A percentile compares a stretch with the other conserved stretches of the same genome.
Conservation (phyloP, 1,140 invertebrate genomes). For the Yoshiicerus persimilis region DNA sequence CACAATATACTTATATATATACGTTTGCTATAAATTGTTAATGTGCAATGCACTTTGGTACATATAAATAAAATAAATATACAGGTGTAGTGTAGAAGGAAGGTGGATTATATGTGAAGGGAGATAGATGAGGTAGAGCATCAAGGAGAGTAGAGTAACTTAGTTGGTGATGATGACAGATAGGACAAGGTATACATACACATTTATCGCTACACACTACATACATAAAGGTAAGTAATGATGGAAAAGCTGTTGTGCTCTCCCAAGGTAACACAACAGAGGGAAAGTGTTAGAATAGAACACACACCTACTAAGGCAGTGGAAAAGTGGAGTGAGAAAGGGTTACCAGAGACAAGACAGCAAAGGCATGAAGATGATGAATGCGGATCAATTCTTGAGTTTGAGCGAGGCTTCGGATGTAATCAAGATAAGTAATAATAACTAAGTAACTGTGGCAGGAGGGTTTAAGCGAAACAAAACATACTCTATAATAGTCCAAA, state of each 20-base stretch:
- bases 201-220: too few relatives aligned
- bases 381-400: conserved; percentile 25
- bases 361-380: conserved; percentile 19
- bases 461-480: neutral
- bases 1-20: neutral
- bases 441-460: conserved; percentile 3
- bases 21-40: neutral
- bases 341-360: neutral
- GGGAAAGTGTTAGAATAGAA: neutral
- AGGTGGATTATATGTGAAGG: neutral
- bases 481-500: too few relatives aligned
- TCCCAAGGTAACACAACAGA: neutral
- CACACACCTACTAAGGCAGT: neutral
- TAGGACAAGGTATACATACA: neutral
- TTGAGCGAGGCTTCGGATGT: neutral
- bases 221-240: neutral
- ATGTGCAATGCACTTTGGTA: neutral
- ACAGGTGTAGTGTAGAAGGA: neutral
- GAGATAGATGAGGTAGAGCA: neutral
- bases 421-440: conserved; percentile 28
- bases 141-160: neutral
- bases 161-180: neutral
- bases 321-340: neutral
- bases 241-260: neutral
- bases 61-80: neutral